Base-by-base conservation (phyloP, 2,888 invertebrate species). In the Hemistola chrysoprasaria region DNA sequence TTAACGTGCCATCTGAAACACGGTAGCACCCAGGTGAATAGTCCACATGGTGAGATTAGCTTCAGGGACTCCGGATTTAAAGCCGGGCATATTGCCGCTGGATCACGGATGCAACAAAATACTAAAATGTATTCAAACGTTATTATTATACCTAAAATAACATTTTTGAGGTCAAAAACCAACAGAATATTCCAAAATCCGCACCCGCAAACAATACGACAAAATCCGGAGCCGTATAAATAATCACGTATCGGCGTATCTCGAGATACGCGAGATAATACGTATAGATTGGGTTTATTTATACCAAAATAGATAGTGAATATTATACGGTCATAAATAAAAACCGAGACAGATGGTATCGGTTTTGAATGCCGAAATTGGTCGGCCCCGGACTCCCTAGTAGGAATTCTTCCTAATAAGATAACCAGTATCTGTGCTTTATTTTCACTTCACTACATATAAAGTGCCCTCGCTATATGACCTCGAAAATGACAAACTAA, bases 281-380 rank as follows among this genome's bases (percentile, higher is more conserved):
- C 61, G 40, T 55, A 68, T 69, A 74, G 73, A 74, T 74, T 60
- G 53, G 58, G 62, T 62, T 72, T 71, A 74, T 72, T 74, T 73
- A 76, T 73, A 68, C 61, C 57, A 51, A 58, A 62, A 65, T 74
- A 74, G 70, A 71, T 72, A 65, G 68, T 62, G 63, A 70, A 75
- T 69, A 72, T 69, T 65, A 68, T 67, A 62, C 65, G 54, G 49
- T 56, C 67, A 73, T 78, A 78, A 78, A 79, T 78, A 77, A 78
- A 78, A 78, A 71, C 64, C 56, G 64, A 73, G 72, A 74, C 66
- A 60, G 72, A 73, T 74, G 45, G 37, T 72, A 74, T 74, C 73
- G 29, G 11, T 21, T 36, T 32, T 21, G 57, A 57, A 69, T 56
- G 55, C 66, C 68, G 62, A 74, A 74, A 72, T 71, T 70, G 70